These are phyloP conservation scores for Prietella phreatophila DNA, from an alignment of 2,113 vertebrate genomes.

Conservation along the genomic window DNA sequence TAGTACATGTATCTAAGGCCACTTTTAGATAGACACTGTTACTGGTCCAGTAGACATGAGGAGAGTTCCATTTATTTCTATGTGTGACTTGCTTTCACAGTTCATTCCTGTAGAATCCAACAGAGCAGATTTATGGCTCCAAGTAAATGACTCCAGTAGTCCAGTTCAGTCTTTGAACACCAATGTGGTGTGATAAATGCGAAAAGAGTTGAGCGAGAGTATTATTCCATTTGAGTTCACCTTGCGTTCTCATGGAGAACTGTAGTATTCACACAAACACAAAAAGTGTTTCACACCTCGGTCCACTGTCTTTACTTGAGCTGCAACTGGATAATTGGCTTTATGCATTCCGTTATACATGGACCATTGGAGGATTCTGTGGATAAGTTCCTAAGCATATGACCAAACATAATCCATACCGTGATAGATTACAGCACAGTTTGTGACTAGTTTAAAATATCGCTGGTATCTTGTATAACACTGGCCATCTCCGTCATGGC, in stretches of 20 bases:
- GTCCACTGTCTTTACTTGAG: slow-evolving; percentile 6
- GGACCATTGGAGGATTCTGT: neutral
- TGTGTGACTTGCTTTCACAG: neutral
- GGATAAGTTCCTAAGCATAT: neutral
- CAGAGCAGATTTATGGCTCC: slow-evolving; percentile 8
- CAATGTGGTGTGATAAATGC: slow-evolving; percentile 73
- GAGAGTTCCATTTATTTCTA: slow-evolving; percentile 24
- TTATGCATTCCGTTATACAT: slow-evolving; percentile 3
- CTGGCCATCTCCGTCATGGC: neutral
- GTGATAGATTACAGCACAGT: neutral
- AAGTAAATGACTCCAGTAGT: slow-evolving; percentile 2
- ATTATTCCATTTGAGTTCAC: slow-evolving; percentile 44
- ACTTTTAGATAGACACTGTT: slow-evolving; percentile 26
- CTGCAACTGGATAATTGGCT: neutral
- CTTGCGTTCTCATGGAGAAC: slow-evolving; percentile 75
- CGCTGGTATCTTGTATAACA: neutral
- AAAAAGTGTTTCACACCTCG: slow-evolving; percentile 17
- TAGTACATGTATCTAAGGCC: slow-evolving; percentile 40
- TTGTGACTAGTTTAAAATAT: neutral
- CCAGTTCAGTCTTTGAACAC: slow-evolving; percentile 56
- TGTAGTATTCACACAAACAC: slow-evolving; percentile 53
- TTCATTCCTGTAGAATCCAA: slow-evolving; percentile 26
- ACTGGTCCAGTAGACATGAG: neutral
- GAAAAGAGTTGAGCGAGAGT: slow-evolving; percentile 22
- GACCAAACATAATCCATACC: neutral